Percentiles rank a stretch among this genome's conserved stretches.
Conservation (phyloP, 2,888 invertebrate species). For the Ochropleura plecta region DNA sequence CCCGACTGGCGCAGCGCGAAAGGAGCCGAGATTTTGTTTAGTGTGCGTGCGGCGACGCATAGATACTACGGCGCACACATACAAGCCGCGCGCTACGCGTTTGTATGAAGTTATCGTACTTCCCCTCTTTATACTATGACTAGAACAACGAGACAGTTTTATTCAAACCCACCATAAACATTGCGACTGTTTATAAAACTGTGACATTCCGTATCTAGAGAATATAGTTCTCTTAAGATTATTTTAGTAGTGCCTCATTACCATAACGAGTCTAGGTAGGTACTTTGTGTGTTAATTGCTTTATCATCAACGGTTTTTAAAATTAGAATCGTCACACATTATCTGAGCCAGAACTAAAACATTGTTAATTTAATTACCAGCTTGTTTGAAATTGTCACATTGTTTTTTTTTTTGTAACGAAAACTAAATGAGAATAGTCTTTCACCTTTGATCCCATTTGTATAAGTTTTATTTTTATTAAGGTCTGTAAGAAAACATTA, state of each 20-base stretch:
- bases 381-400: background rate
- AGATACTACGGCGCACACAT: too few species aligned
- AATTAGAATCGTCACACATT: background rate
- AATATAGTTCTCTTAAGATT: background rate
- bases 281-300: slow-evolving; percentile 4
- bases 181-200: background rate
- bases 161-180: background rate
- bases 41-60: too few species aligned
- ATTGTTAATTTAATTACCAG: background rate
- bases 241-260: slow-evolving; percentile 2
- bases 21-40: too few species aligned
- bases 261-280: background rate
- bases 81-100: too few species aligned
- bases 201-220: background rate
- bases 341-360: background rate
- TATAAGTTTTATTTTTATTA: background rate
- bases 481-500: background rate
- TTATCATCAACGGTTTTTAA: slow-evolving; percentile 12
- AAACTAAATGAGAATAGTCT: background rate
- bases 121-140: too few species aligned
- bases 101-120: too few species aligned
- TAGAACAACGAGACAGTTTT: background rate
- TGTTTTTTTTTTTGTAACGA: background rate
- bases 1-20: too few species aligned
- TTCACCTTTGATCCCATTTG: background rate